A percentile compares a stretch with the other conserved stretches of the same genome.
phyloP scores from a whole-genome alignment of 1,140 invertebrate species.

The Sycophila sp. region DNA sequence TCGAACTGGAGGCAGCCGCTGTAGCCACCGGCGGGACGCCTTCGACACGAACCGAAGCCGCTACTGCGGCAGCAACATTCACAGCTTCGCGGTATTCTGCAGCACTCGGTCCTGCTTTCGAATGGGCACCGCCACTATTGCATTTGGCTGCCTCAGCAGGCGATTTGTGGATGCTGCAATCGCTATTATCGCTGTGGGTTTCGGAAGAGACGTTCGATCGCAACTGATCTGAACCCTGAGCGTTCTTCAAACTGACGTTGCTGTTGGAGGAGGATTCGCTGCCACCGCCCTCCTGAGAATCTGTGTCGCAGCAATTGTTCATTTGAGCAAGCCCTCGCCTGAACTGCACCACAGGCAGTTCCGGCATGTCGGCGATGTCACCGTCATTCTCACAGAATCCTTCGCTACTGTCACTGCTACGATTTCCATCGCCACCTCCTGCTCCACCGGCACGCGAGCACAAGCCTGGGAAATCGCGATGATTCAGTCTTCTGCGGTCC shows the following conservation, averaged over 20 bases:
- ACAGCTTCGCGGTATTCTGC: not conserved
- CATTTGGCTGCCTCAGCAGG: constrained; percentile 35
- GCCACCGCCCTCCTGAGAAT: constrained; percentile 71
- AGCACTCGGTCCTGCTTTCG: not conserved
- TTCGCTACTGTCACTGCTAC: constrained; percentile 93
- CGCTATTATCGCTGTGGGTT: constrained; percentile 64
- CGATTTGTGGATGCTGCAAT: constrained; percentile 51
- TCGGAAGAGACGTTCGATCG: constrained; percentile 62
- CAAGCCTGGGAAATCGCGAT: constrained; percentile 58
- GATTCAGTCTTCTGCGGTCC: constrained; percentile 58
- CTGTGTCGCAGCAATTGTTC: constrained; percentile 68
- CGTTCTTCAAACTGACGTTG: constrained; percentile 62
- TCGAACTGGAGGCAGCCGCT: not conserved
- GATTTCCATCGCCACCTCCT: constrained; percentile 76
- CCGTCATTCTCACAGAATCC: constrained; percentile 95
- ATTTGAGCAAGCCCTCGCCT: constrained; percentile 53
- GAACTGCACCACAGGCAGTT: constrained; percentile 55
- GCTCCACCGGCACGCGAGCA: constrained; percentile 51
- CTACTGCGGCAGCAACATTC: not conserved
- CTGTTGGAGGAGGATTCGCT: constrained; percentile 66
- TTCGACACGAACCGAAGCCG: not conserved
- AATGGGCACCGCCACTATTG: not conserved
- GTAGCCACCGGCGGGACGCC: not conserved
- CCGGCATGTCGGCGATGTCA: constrained; percentile 67
- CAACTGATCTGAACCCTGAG: constrained; percentile 60